Evolutionary conservation across 2,888 invertebrate species (phyloP).

Genomic region (Elmis aenea): DNA sequence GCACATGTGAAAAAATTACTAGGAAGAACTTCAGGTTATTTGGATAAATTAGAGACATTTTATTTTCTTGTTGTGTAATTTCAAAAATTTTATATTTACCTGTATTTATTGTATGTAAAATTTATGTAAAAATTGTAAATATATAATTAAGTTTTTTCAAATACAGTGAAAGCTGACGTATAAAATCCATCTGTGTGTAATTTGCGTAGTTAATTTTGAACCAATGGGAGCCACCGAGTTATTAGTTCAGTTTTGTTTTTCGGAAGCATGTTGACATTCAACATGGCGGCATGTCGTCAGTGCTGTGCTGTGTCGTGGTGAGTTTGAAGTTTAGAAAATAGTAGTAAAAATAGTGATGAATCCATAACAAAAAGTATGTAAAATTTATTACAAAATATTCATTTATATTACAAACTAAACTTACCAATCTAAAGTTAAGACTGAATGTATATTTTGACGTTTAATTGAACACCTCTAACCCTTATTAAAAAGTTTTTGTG

Average conservation of each 20-base stretch:
- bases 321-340: conserved; percentile 48
- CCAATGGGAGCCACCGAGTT: conserved; percentile 14
- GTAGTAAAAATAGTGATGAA: conserved; percentile 31
- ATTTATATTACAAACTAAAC: background rate
- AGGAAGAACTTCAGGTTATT: conserved; percentile 27
- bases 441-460: conserved; percentile 13
- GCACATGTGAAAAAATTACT: conserved; percentile 22
- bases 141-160: conserved; percentile 4
- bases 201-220: conserved; percentile 14
- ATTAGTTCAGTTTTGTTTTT: conserved; percentile 38
- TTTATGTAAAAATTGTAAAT: conserved; percentile 18
- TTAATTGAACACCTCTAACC: conserved; percentile 21
- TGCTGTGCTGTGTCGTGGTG: conserved; percentile 96
- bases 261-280: conserved; percentile 68
- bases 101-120: too few species aligned
- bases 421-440: background rate
- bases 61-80: conserved; percentile 20
- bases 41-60: conserved; percentile 23
- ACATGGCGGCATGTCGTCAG: conserved; percentile 95
- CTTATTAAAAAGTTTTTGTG: conserved; percentile 35
- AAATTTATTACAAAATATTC: conserved; percentile 15
- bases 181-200: conserved; percentile 10
- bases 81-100: conserved; percentile 20
- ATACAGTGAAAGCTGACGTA: conserved; percentile 13
- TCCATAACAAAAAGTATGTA: conserved; percentile 32